These are phyloP conservation scores for Ariolimax columbianus DNA, from an alignment of 2,888 invertebrate species.

Conservation along the genomic window DNA sequence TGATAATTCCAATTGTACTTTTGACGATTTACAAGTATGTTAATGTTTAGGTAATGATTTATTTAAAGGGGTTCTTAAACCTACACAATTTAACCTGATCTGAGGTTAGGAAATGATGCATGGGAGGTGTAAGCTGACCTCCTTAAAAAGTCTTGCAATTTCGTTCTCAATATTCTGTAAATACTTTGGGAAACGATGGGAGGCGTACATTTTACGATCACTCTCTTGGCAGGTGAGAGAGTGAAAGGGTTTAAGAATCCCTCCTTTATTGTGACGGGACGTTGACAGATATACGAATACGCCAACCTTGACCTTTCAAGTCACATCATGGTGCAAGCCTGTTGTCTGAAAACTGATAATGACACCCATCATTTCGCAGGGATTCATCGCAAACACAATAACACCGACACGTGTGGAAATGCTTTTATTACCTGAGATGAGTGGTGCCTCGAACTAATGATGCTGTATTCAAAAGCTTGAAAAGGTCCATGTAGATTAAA, in stretches of 20 bases:
- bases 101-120: too few species aligned
- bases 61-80: too few species aligned
- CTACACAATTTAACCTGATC: too few species aligned
- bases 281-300: background rate
- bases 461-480: background rate
- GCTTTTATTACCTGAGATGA: background rate
- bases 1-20: too few species aligned
- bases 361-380: background rate
- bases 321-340: background rate
- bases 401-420: background rate
- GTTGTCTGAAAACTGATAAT: background rate
- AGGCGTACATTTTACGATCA: too few species aligned
- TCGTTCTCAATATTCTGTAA: background rate
- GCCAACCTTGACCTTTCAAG: background rate
- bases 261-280: background rate
- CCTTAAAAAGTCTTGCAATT: too few species aligned
- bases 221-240: too few species aligned
- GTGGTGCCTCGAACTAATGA: constrained; percentile 18
- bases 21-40: too few species aligned
- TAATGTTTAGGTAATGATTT: too few species aligned
- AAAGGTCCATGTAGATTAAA: constrained; percentile 1
- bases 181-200: too few species aligned
- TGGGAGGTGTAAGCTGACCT: too few species aligned
- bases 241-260: background rate
- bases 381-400: background rate